A percentile compares a stretch with the other conserved stretches of the same genome.
These are phyloP conservation scores for Gobio gobio DNA, from an alignment of 2,113 vertebrate species.

Conservation along the genomic window DNA sequence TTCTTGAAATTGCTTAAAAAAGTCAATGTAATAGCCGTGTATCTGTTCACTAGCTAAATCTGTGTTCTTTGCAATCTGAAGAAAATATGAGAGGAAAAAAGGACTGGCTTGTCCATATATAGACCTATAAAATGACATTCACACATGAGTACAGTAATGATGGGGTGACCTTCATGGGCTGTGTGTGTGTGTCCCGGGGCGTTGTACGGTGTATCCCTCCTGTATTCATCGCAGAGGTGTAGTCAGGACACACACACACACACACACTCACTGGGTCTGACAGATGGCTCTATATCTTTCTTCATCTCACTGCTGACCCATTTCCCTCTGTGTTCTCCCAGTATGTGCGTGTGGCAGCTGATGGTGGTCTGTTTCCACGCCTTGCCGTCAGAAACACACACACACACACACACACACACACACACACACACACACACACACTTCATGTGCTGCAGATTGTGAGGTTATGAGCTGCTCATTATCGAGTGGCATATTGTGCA, in stretches of 20 bases:
- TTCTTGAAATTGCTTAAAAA: too few relatives aligned
- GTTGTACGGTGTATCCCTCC: slow-evolving; percentile 19
- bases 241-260: slow-evolving; percentile 22
- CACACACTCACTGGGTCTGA: slow-evolving; percentile 22
- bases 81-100: not conserved
- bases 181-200: not conserved
- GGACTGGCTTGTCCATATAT: not conserved
- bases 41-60: not conserved
- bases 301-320: slow-evolving; percentile 30
- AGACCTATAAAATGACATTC: not conserved
- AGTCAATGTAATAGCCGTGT: too few relatives aligned
- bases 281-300: slow-evolving; percentile 34
- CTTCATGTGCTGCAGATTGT: not conserved
- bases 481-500: slow-evolving; percentile 38
- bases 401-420: too few relatives aligned
- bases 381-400: not conserved
- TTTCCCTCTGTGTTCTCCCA: not conserved
- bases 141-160: not conserved
- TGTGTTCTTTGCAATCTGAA: not conserved
- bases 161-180: not conserved
- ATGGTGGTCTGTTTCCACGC: not conserved
- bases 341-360: not conserved
- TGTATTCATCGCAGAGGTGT: slow-evolving; percentile 37
- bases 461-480: slow-evolving; percentile 36
- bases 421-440: not conserved